Conservation (phyloP, 2,113 vertebrate species). For the Spea multiplicata region DNA sequence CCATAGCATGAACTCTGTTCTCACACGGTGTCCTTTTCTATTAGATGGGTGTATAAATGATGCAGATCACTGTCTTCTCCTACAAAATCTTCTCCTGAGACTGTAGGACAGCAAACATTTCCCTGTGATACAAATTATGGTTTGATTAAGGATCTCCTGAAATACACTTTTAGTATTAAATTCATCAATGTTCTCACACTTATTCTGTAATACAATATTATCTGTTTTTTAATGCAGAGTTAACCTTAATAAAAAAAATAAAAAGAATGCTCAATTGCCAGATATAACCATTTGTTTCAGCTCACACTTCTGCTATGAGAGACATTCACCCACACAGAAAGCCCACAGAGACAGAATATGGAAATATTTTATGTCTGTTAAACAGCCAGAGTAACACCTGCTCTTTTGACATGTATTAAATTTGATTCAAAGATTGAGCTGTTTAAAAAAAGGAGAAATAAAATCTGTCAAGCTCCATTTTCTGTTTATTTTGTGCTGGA, state of each 20-base stretch:
- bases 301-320: conserved; percentile 24
- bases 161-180: background rate
- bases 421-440: conserved; percentile 40
- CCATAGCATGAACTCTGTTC: background rate
- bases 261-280: background rate
- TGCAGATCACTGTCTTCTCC: background rate
- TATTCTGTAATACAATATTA: conserved; percentile 14
- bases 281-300: conserved; percentile 36
- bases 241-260: conserved; percentile 5
- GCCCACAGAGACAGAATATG: conserved; percentile 21
- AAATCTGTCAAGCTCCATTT: conserved; percentile 43
- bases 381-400: conserved; percentile 46
- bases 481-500: conserved; percentile 25
- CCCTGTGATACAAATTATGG: conserved; percentile 1
- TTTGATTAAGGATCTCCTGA: background rate
- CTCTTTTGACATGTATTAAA: conserved; percentile 46
- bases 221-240: background rate
- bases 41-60: background rate
- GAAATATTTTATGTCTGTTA: conserved; percentile 35
- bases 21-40: background rate
- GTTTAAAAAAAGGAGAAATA: conserved; percentile 19
- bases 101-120: background rate
- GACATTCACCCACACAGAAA: conserved; percentile 37
- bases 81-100: background rate
- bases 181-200: conserved; percentile 13